Percentiles rank a stretch among this genome's conserved stretches.
These are phyloP conservation scores for Tortricodes alternella DNA, from an alignment of 2,888 invertebrate species.

Conservation along the genomic window DNA sequence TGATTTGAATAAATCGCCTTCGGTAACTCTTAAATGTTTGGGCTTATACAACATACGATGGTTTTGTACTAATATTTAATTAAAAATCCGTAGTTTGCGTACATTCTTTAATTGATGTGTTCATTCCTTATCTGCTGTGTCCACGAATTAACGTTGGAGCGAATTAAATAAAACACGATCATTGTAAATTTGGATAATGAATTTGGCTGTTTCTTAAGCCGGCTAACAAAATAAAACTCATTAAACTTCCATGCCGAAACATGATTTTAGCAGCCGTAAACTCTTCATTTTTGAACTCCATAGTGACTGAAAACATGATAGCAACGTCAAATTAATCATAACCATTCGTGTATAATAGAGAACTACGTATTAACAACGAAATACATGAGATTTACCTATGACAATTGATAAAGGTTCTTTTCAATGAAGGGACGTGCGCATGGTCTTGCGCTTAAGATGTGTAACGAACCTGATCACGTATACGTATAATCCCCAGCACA, in stretches of 20 bases:
- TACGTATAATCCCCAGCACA: too few species aligned
- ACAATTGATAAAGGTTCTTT: too few species aligned
- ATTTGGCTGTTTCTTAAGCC: too few species aligned
- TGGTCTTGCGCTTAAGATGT: too few species aligned
- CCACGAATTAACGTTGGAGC: neutral
- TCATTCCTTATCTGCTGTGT: neutral
- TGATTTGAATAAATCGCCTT: too few species aligned
- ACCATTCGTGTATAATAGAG: neutral
- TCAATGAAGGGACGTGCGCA: too few species aligned
- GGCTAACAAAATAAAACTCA: neutral
- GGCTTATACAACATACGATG: neutral
- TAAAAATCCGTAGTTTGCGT: neutral
- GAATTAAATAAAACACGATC: too few species aligned
- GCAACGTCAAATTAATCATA: neutral
- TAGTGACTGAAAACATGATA: slow-evolving; percentile 18
- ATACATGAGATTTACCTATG: too few species aligned
- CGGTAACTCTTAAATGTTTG: too few species aligned
- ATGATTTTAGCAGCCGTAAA: neutral
- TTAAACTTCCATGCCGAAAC: neutral
- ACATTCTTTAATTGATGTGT: neutral
- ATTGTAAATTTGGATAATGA: too few species aligned
- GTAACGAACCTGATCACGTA: too few species aligned
- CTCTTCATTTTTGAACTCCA: slow-evolving; percentile 10
- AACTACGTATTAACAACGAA: neutral
- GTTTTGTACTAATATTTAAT: neutral